A percentile compares a stretch with the other conserved stretches of the same genome.
Conservation (phyloP, 2,797 vertebrate genomes). For the Acipenser ruthenus region DNA sequence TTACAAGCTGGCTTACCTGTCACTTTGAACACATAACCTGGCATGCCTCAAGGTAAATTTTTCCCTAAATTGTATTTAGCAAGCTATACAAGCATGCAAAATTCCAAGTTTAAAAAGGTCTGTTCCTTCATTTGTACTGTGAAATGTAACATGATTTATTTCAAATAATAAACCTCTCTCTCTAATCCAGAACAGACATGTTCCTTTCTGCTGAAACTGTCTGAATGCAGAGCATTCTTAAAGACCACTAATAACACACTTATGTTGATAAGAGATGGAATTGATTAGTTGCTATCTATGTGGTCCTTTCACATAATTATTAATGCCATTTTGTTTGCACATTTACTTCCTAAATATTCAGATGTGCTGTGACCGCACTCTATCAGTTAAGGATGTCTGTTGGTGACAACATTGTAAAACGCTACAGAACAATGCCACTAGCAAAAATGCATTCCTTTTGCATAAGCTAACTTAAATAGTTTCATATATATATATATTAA, state of each 20-base stretch:
- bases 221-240: conserved; percentile 53
- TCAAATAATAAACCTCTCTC: no score
- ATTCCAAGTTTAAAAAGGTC: no score
- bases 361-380: conserved; percentile 50
- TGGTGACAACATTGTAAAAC: no score
- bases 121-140: no score
- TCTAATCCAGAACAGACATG: conserved; percentile 70
- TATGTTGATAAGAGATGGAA: conserved; percentile 64
- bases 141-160: no score
- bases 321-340: conserved; percentile 51
- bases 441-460: background rate
- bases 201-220: conserved; percentile 58
- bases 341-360: conserved; percentile 45
- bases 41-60: no score
- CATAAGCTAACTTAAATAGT: no score
- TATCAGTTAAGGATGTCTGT: conserved; percentile 31
- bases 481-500: background rate
- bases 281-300: conserved; percentile 62
- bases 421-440: background rate
- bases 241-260: conserved; percentile 64
- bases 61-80: no score
- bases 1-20: no score
- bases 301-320: conserved; percentile 48
- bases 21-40: no score
- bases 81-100: no score